Conservation (phyloP, 2,797 vertebrate species). For the Tamandua tetradactyla region DNA sequence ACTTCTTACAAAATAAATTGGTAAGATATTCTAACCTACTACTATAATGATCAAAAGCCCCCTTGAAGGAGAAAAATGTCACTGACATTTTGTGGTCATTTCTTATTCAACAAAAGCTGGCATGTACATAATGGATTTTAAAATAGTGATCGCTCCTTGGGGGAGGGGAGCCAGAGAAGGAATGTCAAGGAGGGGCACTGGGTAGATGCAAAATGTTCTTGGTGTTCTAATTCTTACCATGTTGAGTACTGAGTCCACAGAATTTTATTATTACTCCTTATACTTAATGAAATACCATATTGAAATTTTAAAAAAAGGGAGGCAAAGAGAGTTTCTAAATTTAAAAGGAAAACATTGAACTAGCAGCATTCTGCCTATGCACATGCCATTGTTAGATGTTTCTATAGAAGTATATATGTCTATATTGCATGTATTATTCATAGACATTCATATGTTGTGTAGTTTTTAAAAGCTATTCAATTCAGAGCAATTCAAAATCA, state of each 20-base stretch:
- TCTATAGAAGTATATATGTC: neutral
- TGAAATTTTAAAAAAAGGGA: too few relatives aligned
- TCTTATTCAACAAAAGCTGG: neutral
- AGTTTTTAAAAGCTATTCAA: neutral
- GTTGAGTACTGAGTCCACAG: neutral
- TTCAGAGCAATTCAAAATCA: neutral
- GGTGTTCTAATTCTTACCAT: neutral
- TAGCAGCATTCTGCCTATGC: neutral
- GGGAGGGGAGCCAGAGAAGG: neutral
- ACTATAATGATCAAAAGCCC: neutral
- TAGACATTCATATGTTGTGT: neutral
- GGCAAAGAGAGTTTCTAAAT: neutral
- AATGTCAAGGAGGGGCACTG: neutral
- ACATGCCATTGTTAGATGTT: neutral
- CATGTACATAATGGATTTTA: neutral
- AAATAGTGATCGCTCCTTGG: neutral
- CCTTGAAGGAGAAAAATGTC: neutral
- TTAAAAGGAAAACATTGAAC: neutral
- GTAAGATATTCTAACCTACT: neutral
- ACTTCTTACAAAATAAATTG: neutral
- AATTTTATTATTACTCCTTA: neutral
- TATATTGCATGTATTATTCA: neutral
- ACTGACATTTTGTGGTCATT: neutral
- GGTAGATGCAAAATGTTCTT: neutral
- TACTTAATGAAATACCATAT: too few relatives aligned